Percentiles rank a stretch among this genome's conserved stretches.
phyloP scores from a whole-genome alignment of 1,140 invertebrate species.

The Calosoma granatense region DNA sequence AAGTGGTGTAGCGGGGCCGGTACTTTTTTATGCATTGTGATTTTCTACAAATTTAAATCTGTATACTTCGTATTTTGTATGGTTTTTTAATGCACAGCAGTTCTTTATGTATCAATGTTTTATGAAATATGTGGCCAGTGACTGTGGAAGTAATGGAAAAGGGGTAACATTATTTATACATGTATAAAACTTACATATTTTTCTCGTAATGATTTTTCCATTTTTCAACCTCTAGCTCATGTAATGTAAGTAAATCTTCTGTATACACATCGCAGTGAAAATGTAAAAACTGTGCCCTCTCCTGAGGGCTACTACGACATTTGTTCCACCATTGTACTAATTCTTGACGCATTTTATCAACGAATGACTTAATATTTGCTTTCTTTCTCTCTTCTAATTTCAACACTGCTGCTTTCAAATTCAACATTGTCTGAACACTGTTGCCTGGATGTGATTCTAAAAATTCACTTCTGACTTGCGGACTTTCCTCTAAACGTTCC shows the following conservation, averaged over 20 bases:
- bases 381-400: slow-evolving; percentile 50
- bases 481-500: slow-evolving; percentile 49
- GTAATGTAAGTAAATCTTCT: slow-evolving; percentile 60
- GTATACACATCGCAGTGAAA: slow-evolving; percentile 52
- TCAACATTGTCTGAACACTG: slow-evolving; percentile 38
- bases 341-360: slow-evolving; percentile 56
- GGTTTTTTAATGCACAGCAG: too few relatives aligned
- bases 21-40: too few relatives aligned
- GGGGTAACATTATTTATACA: too few relatives aligned
- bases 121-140: too few relatives aligned
- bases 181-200: slow-evolving; percentile 51
- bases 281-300: slow-evolving; percentile 51
- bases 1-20: too few relatives aligned
- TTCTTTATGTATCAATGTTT: too few relatives aligned
- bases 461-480: slow-evolving; percentile 40
- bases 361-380: slow-evolving; percentile 55
- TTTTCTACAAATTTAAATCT: too few relatives aligned
- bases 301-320: slow-evolving; percentile 49
- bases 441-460: slow-evolving; percentile 38
- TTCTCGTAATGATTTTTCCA: slow-evolving; percentile 55
- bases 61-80: too few relatives aligned
- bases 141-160: too few relatives aligned
- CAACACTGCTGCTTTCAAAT: slow-evolving; percentile 47
- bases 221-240: slow-evolving; percentile 62
- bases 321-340: slow-evolving; percentile 60